Conservation (phyloP, 2,113 vertebrate genomes). For the Caloenas nicobarica region DNA sequence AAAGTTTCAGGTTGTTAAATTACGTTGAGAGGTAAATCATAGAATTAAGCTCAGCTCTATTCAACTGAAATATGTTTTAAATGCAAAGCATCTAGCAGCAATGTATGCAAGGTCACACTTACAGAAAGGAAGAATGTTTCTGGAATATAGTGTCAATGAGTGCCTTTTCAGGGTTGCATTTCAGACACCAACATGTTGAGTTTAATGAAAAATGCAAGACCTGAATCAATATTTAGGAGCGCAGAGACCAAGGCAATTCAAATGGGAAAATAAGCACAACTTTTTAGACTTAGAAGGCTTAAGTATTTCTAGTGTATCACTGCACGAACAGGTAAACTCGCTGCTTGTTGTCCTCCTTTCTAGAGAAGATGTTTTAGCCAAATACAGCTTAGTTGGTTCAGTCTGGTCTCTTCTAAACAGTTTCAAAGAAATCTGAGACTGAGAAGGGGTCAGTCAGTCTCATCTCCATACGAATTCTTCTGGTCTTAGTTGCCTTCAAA, state of each 20-base stretch:
- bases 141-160: background rate
- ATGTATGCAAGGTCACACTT: background rate
- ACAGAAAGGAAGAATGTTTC: background rate
- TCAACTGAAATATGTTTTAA: background rate
- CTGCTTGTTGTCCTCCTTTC: background rate
- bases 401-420: background rate
- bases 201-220: background rate
- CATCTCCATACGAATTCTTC: background rate
- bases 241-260: background rate
- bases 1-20: background rate
- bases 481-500: background rate
- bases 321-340: background rate
- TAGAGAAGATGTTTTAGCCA: background rate
- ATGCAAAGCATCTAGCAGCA: background rate
- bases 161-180: background rate
- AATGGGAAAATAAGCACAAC: background rate
- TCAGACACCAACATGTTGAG: background rate
- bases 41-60: background rate
- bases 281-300: background rate
- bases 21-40: background rate
- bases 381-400: background rate
- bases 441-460: background rate
- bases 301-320: background rate
- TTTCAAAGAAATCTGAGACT: background rate
- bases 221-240: background rate